Conservation (phyloP, 2,888 invertebrate species). For the Laspeyria flexula region DNA sequence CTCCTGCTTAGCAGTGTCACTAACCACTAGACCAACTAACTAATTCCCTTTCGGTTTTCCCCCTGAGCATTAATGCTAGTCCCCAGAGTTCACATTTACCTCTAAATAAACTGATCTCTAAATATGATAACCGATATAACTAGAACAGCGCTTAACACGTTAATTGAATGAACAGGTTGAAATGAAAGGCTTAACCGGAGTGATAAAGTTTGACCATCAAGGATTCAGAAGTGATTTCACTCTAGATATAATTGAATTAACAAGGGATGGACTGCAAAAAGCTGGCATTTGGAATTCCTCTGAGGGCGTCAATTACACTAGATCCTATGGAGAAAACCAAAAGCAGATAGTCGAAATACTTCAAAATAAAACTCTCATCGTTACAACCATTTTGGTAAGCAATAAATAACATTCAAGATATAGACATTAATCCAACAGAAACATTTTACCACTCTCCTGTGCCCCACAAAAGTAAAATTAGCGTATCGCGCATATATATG, state of each 20-base stretch:
- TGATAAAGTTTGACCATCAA: constrained; percentile 97
- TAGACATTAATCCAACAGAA: constrained; percentile 55
- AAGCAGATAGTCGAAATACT: constrained; percentile 95
- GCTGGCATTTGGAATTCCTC: constrained; percentile 96
- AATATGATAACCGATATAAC: constrained; percentile 42
- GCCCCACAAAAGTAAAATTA: constrained; percentile 68
- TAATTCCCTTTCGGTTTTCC: too few relatives aligned
- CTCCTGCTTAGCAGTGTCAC: too few relatives aligned
- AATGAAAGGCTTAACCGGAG: constrained; percentile 96
- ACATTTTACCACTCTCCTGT: constrained; percentile 61
- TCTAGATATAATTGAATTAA: constrained; percentile 96
- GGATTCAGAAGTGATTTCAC: constrained; percentile 97
- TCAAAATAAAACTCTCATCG: constrained; percentile 96
- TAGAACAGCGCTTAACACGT: constrained; percentile 31
- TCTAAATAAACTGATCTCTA: constrained; percentile 21
- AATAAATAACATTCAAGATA: constrained; percentile 43
- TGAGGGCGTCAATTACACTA: constrained; percentile 94
- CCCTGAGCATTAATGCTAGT: too few relatives aligned
- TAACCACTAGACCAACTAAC: too few relatives aligned
- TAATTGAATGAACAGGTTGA: constrained; percentile 89
- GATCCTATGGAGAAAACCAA: constrained; percentile 94
- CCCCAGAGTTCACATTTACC: neutral
- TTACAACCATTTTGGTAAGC: constrained; percentile 96
- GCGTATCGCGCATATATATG: constrained; percentile 54
- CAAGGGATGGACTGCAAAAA: constrained; percentile 92